Percentiles rank a stretch among this genome's conserved stretches.
Evolutionary conservation across 2,797 vertebrate species (phyloP).

Genomic region (Hyperoplus immaculatus): DNA sequence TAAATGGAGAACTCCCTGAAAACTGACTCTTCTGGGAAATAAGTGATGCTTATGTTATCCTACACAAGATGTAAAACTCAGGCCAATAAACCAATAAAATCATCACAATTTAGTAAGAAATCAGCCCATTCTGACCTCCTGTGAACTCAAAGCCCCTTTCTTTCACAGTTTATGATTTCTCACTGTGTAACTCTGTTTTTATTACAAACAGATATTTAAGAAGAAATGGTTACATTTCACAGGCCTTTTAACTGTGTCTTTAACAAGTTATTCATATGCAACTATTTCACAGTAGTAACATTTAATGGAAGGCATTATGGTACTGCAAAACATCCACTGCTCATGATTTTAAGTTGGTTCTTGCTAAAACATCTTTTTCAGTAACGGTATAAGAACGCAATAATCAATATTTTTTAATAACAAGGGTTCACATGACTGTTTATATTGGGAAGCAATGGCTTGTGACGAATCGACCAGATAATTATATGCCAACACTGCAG

Average conservation of each 20-base stretch:
- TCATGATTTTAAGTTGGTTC: neutral
- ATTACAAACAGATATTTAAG: neutral
- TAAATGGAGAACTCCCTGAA: conserved; percentile 1
- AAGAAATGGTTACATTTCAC: neutral
- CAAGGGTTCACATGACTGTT: too few species aligned
- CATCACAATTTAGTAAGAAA: neutral
- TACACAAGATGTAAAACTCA: conserved; percentile 6
- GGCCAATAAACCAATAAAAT: neutral
- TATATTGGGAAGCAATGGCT: too few species aligned
- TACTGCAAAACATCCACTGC: too few species aligned
- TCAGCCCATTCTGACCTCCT: neutral
- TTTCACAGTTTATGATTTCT: conserved; percentile 1
- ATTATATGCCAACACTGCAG: too few species aligned
- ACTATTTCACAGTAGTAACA: neutral
- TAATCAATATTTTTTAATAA: too few species aligned
- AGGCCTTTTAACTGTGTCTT: neutral
- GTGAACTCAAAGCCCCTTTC: neutral
- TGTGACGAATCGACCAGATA: too few species aligned
- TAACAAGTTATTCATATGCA: neutral
- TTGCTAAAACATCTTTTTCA: neutral
- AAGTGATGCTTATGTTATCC: conserved; percentile 8
- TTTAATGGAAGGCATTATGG: too few species aligned
- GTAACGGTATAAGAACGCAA: too few species aligned
- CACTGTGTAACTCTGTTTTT: neutral
- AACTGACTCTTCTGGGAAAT: conserved; percentile 10